These are phyloP conservation scores for Sipha maydis DNA, from an alignment of 2,888 invertebrate species.

Conservation along the genomic window DNA sequence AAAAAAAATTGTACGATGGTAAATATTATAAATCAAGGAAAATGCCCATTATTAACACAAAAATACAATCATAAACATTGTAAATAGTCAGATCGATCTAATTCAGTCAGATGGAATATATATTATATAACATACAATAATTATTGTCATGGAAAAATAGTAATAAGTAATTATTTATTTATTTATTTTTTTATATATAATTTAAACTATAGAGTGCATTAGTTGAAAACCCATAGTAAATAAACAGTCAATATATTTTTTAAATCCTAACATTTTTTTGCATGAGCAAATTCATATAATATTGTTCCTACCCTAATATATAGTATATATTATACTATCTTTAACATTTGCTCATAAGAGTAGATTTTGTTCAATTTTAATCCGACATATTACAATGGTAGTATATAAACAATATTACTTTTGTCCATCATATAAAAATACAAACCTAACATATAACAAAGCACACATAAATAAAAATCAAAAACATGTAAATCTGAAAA, in stretches of 20 bases:
- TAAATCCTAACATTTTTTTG: constrained; percentile 13
- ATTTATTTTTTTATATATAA: constrained; percentile 18
- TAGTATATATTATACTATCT: constrained; percentile 55
- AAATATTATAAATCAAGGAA: constrained; percentile 58
- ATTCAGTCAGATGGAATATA: constrained; percentile 55
- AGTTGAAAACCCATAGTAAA: constrained; percentile 56
- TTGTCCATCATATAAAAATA: constrained; percentile 48
- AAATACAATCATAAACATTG: constrained; percentile 60
- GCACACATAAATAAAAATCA: constrained; percentile 34
- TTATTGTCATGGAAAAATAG: constrained; percentile 60
- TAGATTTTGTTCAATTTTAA: constrained; percentile 42
- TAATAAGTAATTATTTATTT: neutral
- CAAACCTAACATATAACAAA: constrained; percentile 60
- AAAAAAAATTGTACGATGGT: constrained; percentile 47
- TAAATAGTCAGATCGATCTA: constrained; percentile 61
- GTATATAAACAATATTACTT: constrained; percentile 20
- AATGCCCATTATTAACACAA: constrained; percentile 60
- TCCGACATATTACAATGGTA: constrained; percentile 51
- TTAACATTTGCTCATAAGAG: constrained; percentile 11
- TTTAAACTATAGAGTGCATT: constrained; percentile 40
- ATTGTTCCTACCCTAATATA: constrained; percentile 17
- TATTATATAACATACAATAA: constrained; percentile 35
- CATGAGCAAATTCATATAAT: constrained; percentile 46
- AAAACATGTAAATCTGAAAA: constrained; percentile 41
- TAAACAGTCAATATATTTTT: constrained; percentile 46